Evolutionary conservation across 2,797 vertebrate species (phyloP), one percentile per base, ranked within the genome.

Genomic region (Acipenser oxyrinchus): DNA sequence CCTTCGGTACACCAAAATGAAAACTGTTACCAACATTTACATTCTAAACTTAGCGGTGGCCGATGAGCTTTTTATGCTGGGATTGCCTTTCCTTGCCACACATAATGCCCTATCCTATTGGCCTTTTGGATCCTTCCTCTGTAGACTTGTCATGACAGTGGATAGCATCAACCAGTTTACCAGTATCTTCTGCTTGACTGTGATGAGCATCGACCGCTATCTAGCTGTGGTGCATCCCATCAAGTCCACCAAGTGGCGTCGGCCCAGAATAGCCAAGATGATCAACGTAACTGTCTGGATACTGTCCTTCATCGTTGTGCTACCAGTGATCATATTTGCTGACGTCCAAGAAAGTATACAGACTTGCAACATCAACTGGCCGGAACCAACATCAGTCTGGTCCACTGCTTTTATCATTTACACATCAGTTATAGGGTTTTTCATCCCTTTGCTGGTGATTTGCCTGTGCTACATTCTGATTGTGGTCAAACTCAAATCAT

Each of bases 111-210:
- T 98, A 70, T 95, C 95, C 68, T 99, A 96, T 64, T 99, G 96
- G 96, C 96, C 96, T 0, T 98, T 98, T 1, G 95, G 96, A 3
- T 94, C 94, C 57, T 93, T 98, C 80, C 86, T 95, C 82, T 99
- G 96, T 73, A 94, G 94, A 0, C 81, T 94, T 48, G 94, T 98
- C 71, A 99, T 99, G 96, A 95, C 93, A 0, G 90, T 94, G 48
- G 96, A 99, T 69, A 93, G 93, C 9, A 93, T 97, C 81, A 99
- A 95, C 80, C 96, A 99, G 84, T 99, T 99, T 82, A 98, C 94
- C 12, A 95, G 94, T 70, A 97, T 97, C 81, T 99, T 98, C 84
- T 99, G 96, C 76, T 89, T 99, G 79, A 98, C 95, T 0, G 94
- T 96, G 68, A 97, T 99, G 93, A 97, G 95, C 0, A 88, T 98